These are phyloP conservation scores for Netta rufina DNA, from an alignment of 2,797 vertebrate genomes.

Conservation along the genomic window DNA sequence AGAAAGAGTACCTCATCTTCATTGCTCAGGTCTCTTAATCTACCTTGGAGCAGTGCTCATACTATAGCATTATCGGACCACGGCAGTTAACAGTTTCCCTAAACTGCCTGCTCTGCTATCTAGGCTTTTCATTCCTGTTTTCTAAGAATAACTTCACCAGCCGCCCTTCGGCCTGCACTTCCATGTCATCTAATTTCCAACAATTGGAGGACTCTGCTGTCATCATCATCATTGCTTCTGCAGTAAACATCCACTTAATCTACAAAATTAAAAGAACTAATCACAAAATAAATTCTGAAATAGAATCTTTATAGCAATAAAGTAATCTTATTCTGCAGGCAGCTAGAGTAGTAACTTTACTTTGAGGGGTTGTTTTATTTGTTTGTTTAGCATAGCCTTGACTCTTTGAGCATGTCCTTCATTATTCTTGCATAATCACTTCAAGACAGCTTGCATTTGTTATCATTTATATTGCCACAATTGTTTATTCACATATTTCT, in stretches of 20 bases:
- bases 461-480: neutral
- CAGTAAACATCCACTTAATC: neutral
- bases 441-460: neutral
- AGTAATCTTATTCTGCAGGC: neutral
- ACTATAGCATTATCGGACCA: neutral
- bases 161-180: neutral
- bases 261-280: neutral
- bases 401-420: neutral
- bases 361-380: neutral
- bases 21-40: neutral
- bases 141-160: neutral
- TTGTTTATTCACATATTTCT: neutral
- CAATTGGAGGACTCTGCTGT: neutral
- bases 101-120: neutral
- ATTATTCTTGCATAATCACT: neutral
- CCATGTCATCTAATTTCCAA: neutral
- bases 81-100: neutral
- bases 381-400: neutral
- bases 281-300: neutral
- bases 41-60: neutral
- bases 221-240: neutral
- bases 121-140: neutral
- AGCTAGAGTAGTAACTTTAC: neutral
- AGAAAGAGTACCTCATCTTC: neutral
- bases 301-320: neutral